Evolutionary conservation across 2,797 vertebrate species (phyloP).

Genomic region (Argentina silus): DNA sequence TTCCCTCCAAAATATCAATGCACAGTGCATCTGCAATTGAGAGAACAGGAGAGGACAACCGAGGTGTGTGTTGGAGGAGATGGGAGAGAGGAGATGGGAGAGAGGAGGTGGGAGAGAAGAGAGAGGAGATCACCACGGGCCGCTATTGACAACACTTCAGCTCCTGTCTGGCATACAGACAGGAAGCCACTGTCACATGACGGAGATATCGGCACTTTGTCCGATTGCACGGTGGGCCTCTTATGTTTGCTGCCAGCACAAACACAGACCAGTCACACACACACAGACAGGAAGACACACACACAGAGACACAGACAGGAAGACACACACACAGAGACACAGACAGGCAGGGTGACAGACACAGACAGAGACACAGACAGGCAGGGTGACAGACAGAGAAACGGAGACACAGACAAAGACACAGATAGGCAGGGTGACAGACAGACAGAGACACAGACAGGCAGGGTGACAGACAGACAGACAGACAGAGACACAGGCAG

Average conservation of each 20-base stretch:
- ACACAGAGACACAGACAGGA: slow-evolving; percentile 34
- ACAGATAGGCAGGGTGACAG: slow-evolving; percentile 22
- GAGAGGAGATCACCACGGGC: slow-evolving; percentile 67
- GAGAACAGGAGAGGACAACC: slow-evolving; percentile 2
- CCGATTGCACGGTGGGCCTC: slow-evolving; percentile 69
- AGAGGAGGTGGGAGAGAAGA: too few relatives aligned
- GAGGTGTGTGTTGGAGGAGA: slow-evolving; percentile 64
- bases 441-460: background rate
- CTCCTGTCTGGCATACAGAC: slow-evolving; percentile 68
- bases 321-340: slow-evolving; percentile 32
- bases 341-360: too few relatives aligned
- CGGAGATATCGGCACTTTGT: slow-evolving; percentile 79
- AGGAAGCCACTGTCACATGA: slow-evolving; percentile 81
- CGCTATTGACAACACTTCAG: slow-evolving; percentile 78
- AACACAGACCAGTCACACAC: slow-evolving; percentile 62
- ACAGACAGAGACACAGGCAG: slow-evolving; percentile 32
- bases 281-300: too few relatives aligned
- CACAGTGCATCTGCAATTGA: background rate
- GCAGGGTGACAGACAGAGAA: too few relatives aligned
- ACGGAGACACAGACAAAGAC: too few relatives aligned
- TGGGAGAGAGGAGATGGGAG: too few relatives aligned
- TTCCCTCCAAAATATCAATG: background rate
- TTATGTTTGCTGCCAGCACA: slow-evolving; percentile 75
- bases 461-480: slow-evolving; percentile 22
- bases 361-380: too few relatives aligned